Percentiles rank a stretch among this genome's conserved stretches.
phyloP scores from a whole-genome alignment of 2,797 vertebrate genomes.

The Poecilia picta region DNA sequence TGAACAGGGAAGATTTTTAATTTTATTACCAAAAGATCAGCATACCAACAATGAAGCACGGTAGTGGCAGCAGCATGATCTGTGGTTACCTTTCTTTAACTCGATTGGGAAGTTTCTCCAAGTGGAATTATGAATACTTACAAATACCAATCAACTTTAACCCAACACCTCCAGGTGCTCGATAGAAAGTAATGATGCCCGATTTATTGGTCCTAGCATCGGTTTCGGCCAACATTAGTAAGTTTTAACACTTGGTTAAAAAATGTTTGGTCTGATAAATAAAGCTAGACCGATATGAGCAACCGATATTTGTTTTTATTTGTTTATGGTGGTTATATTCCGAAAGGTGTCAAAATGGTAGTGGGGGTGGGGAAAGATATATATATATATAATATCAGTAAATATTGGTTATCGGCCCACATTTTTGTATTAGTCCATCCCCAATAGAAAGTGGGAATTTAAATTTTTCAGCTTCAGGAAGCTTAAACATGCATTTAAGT shows the following conservation, averaged over 20 bases:
- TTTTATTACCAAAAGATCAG: neutral
- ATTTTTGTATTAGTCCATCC: too few relatives aligned
- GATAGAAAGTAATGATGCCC: neutral
- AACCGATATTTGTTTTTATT: too few relatives aligned
- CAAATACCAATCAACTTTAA: neutral
- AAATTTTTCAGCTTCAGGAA: neutral
- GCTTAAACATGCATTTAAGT: neutral
- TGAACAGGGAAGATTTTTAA: neutral
- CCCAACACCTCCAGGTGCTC: neutral
- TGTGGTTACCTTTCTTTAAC: neutral
- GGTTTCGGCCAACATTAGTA: too few relatives aligned
- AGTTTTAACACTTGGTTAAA: too few relatives aligned
- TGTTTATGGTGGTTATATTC: too few relatives aligned
- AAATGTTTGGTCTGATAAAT: too few relatives aligned
- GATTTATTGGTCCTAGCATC: too few relatives aligned
- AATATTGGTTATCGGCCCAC: too few relatives aligned
- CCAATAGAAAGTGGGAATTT: neutral
- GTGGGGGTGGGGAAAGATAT: too few relatives aligned
- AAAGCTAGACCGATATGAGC: too few relatives aligned
- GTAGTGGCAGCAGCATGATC: neutral
- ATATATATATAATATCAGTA: too few relatives aligned
- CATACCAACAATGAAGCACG: neutral
- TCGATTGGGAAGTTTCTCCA: neutral
- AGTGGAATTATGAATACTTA: neutral
- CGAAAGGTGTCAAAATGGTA: fast-evolving